phyloP scores from a whole-genome alignment of 2,113 vertebrate genomes.

The Malurus cyaneus region DNA sequence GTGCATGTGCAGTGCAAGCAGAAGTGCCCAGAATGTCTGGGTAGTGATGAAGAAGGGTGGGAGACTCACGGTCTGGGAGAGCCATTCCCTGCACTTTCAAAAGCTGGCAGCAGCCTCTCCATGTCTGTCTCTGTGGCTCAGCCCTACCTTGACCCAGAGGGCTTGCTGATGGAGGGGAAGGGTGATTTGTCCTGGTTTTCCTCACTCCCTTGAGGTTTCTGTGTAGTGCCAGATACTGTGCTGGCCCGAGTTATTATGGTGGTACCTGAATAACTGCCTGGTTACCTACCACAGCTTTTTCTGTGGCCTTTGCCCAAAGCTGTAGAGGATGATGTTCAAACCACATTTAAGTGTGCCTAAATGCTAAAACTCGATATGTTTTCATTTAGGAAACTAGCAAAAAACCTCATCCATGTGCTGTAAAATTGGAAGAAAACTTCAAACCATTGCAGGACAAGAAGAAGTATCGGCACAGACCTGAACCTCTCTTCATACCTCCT shows the following conservation, averaged over 20 bases:
- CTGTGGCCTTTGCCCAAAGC: neutral
- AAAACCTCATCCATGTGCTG: constrained; percentile 55
- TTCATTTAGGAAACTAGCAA: constrained; percentile 72
- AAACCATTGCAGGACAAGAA: constrained; percentile 76
- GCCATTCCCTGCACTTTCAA: neutral
- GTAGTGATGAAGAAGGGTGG: neutral
- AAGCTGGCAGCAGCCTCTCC: neutral
- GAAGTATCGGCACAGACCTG: constrained; percentile 79
- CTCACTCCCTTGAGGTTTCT: neutral
- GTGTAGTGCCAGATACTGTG: neutral
- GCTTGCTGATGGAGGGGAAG: neutral
- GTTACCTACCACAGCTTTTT: neutral
- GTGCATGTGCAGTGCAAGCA: neutral
- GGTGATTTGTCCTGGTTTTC: neutral
- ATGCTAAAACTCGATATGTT: neutral
- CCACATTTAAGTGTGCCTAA: neutral
- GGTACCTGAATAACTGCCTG: neutral
- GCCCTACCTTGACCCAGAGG: neutral
- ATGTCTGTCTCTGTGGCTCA: neutral
- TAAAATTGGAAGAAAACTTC: constrained; percentile 70
- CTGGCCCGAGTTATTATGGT: neutral
- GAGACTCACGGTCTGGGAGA: neutral
- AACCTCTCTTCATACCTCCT: constrained; percentile 86
- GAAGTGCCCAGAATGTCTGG: neutral
- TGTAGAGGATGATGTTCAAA: neutral